Percentiles rank a stretch among this genome's conserved stretches.
Conservation (phyloP, 2,113 vertebrate species). For the Heterotilapia buettikoferi region DNA sequence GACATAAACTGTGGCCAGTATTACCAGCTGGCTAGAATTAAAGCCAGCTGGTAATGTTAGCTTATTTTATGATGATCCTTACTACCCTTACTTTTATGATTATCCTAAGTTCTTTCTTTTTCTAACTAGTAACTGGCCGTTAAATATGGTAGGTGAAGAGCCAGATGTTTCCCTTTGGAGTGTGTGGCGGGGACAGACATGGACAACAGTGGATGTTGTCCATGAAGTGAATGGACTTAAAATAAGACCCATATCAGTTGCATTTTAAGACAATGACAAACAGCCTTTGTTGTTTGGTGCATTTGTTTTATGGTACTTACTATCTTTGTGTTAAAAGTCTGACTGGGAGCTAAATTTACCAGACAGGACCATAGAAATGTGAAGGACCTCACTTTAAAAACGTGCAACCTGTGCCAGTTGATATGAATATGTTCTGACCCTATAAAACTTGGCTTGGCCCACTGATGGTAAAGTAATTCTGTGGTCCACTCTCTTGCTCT, state of each 20-base stretch:
- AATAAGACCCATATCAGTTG: not conserved
- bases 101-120: not conserved
- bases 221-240: not conserved
- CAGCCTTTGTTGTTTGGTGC: not conserved
- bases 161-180: not conserved
- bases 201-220: not conserved
- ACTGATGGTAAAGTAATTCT: slow-evolving; percentile 28
- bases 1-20: not conserved
- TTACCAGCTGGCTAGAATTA: not conserved
- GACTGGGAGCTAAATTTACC: not conserved
- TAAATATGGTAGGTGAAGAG: not conserved
- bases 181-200: not conserved
- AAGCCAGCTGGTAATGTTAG: not conserved
- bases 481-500: not conserved
- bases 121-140: not conserved
- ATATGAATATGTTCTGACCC: not conserved
- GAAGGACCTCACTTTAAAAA: not conserved
- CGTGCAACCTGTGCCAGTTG: not conserved
- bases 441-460: slow-evolving; percentile 19
- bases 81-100: not conserved
- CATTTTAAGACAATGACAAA: not conserved
- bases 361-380: not conserved
- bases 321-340: not conserved
- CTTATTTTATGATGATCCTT: not conserved
- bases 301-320: not conserved